phyloP scores from a whole-genome alignment of 2,797 vertebrate species.

The Onychomys leucogaster region DNA sequence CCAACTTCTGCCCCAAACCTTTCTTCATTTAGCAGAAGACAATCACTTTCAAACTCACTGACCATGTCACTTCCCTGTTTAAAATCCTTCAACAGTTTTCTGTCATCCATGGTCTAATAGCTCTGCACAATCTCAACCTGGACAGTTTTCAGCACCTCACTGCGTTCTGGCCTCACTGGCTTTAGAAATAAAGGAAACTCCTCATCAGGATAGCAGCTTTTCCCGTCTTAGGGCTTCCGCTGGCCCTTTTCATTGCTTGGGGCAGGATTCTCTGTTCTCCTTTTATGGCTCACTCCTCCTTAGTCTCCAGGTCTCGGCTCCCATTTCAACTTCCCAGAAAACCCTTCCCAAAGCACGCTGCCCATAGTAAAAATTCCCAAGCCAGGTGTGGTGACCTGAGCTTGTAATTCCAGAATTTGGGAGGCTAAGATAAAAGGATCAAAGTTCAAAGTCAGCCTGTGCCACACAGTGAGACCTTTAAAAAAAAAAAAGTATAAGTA shows the following conservation, averaged over 20 bases:
- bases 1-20: neutral
- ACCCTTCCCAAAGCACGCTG: neutral
- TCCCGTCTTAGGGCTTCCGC: neutral
- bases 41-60: neutral
- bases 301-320: neutral
- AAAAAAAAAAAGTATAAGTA: too few species aligned
- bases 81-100: neutral
- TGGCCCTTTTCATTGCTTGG: neutral
- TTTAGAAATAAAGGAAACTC: neutral
- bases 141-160: neutral
- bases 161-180: neutral
- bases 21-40: constrained; percentile 9
- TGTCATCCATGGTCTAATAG: neutral
- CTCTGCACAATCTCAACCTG: neutral
- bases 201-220: neutral
- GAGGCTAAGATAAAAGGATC: neutral
- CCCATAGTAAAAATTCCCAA: neutral
- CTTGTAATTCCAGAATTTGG: neutral
- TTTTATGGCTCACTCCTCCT: neutral
- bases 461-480: neutral
- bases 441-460: neutral
- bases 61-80: constrained; percentile 17
- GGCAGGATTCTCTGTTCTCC: neutral
- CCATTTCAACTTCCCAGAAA: constrained; percentile 46
- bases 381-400: neutral